A percentile compares a stretch with the other conserved stretches of the same genome.
These are phyloP conservation scores for Terrapene triunguis DNA, from an alignment of 2,113 vertebrate genomes.

Conservation along the genomic window DNA sequence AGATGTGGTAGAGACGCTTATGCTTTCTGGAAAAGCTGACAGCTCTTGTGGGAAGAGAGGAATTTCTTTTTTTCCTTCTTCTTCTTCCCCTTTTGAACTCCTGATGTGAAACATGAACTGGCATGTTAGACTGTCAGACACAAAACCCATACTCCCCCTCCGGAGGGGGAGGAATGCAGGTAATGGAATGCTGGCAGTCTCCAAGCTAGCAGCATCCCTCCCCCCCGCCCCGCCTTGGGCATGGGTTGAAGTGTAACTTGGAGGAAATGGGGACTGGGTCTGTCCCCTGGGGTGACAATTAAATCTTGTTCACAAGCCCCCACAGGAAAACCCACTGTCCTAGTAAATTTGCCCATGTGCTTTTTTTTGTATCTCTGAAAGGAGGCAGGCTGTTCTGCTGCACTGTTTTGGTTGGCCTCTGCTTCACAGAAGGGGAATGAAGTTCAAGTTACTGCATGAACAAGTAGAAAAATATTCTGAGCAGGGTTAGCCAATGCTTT, in stretches of 20 bases:
- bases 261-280: not conserved
- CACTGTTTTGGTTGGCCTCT: not conserved
- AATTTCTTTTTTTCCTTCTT: not conserved
- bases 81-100: not conserved
- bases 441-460: not conserved
- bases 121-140: not conserved
- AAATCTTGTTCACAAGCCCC: not conserved
- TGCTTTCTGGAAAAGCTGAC: constrained; percentile 36
- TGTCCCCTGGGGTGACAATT: not conserved
- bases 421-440: not conserved
- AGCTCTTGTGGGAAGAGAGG: constrained; percentile 37
- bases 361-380: not conserved
- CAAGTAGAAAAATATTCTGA: not conserved
- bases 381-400: not conserved
- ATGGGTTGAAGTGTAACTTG: accelerated
- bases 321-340: not conserved
- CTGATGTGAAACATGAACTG: constrained; percentile 15
- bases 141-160: constrained; percentile 29
- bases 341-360: not conserved
- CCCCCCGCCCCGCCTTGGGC: not conserved
- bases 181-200: not conserved
- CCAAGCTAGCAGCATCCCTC: accelerated
- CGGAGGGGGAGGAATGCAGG: not conserved
- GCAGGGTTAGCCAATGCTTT: not conserved
- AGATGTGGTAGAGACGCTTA: not conserved